These are phyloP conservation scores for Toxostoma redivivum DNA, from an alignment of 2,113 vertebrate species.

Conservation along the genomic window DNA sequence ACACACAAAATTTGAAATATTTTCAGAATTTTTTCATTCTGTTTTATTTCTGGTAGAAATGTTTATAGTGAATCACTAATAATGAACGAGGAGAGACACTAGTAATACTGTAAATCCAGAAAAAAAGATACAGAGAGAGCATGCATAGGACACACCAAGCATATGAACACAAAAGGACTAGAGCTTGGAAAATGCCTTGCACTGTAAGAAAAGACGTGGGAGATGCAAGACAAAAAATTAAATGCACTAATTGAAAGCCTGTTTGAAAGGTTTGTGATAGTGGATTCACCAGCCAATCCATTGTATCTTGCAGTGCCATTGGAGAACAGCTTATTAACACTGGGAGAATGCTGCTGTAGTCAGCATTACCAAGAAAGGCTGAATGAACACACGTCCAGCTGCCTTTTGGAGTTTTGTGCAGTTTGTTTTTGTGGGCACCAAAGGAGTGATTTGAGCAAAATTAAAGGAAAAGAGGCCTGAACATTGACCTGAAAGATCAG, in stretches of 20 bases:
- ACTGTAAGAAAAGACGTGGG: background rate
- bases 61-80: background rate
- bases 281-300: background rate
- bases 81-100: background rate
- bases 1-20: background rate
- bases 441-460: slow-evolving; percentile 1
- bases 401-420: background rate
- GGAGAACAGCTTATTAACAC: background rate
- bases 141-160: background rate
- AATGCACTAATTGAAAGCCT: background rate
- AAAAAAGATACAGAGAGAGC: background rate
- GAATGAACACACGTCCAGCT: rapidly evolving
- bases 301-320: background rate
- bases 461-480: slow-evolving; percentile 22
- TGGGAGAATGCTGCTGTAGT: background rate
- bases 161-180: background rate
- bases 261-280: background rate
- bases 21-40: background rate
- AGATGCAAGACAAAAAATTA: background rate
- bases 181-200: background rate
- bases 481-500: slow-evolving; percentile 9
- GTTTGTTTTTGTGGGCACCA: background rate
- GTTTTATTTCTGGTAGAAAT: background rate
- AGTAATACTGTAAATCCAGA: background rate
- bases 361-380: background rate